Base-by-base conservation (phyloP, 2,113 vertebrate species). In the Nycticorax nycticorax region DNA sequence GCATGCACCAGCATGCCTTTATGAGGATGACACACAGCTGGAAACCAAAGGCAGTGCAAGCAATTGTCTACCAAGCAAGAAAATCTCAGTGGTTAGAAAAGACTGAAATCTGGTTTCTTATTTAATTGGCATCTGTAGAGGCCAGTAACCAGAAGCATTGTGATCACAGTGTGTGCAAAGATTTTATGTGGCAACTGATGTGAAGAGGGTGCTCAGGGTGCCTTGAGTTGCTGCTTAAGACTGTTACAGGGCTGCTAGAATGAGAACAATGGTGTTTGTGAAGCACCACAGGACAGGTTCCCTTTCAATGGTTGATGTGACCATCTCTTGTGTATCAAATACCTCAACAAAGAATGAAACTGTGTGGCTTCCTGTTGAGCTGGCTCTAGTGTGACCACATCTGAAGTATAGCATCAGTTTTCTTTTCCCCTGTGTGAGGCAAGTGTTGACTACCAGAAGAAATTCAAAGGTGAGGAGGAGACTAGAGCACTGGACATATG, bases 241-340 rank as follows among this genome's bases (percentile, higher is more conserved):
- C 15, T 50, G 9, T 24, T 24, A 41, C 5, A 41, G 7, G 28
- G 60, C 10, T n/a, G 7, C 33, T 52, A 23, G 47, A 81, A 69
- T 37, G 30, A 88, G 26, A 35, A 30, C 18, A 80, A 2, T 39
- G 10, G 11, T 60, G 20, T 33, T 55, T 88, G 32, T 3, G 2
- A 72, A 62, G 33, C 19, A 45, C 7, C 23, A 60, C 11, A 32
- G 12, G 17, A 66, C n/a, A 45, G 8, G 11, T 45, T 79, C 30
- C 28, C 39, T 71, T 60, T 43, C 68, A 45, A 1, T 24, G 22
- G 7, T 59, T 86, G 11, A 11, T 63, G 10, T 64, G 27, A 53
- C 32, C 32, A 16, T 10, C 9, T 66, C 23, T 41, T 87, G 7
- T 1, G 0, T 74, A 30, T 23, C 1, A 5, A 67, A 55, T 10